Conservation (phyloP, 2,888 invertebrate species). For the Tethea ocularis region DNA sequence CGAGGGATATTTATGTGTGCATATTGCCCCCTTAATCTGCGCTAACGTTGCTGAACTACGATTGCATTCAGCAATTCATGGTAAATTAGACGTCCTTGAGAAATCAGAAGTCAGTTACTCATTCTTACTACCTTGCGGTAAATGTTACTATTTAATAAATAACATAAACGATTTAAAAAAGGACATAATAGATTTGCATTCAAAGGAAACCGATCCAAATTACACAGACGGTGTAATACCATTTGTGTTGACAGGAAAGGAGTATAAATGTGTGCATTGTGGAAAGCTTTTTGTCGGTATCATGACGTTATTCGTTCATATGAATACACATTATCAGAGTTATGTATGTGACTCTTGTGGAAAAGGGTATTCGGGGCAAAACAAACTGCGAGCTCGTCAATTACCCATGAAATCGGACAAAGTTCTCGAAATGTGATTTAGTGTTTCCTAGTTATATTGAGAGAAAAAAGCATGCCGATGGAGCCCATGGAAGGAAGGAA, state of each 20-base stretch:
- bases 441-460: constrained; percentile 55
- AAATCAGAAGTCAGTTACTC: constrained; percentile 47
- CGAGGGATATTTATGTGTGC: constrained; percentile 66
- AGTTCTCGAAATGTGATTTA: constrained; percentile 67
- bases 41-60: constrained; percentile 48
- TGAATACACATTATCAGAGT: constrained; percentile 73
- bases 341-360: constrained; percentile 74
- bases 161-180: constrained; percentile 46
- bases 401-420: constrained; percentile 60
- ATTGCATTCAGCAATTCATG: constrained; percentile 46
- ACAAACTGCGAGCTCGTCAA: constrained; percentile 68
- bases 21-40: constrained; percentile 52
- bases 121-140: constrained; percentile 52
- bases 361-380: constrained; percentile 69
- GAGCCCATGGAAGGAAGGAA: constrained; percentile 52
- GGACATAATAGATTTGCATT: constrained; percentile 51
- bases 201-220: constrained; percentile 36
- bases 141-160: constrained; percentile 40
- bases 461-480: constrained; percentile 48
- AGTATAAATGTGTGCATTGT: constrained; percentile 57
- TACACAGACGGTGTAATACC: constrained; percentile 60
- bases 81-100: constrained; percentile 47
- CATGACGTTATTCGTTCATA: constrained; percentile 59
- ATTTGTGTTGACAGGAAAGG: constrained; percentile 52
- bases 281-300: constrained; percentile 44